Evolutionary conservation across 2,888 invertebrate genomes (phyloP), one percentile per base, ranked within the genome.

Genomic region (Automeris io): DNA sequence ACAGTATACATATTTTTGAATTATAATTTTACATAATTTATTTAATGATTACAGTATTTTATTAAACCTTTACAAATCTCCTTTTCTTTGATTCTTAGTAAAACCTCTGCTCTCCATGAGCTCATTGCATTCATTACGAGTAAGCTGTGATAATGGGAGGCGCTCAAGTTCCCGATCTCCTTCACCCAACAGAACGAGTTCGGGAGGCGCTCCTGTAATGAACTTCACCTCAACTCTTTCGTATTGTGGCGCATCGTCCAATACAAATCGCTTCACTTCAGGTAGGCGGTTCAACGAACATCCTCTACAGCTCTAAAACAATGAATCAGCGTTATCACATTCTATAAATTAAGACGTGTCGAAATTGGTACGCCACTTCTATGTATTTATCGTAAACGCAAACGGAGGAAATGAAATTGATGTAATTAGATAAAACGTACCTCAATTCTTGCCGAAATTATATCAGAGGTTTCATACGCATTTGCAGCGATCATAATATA

Each of bases 261-360:
- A 89, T 11, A 92, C 88, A 55, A 92, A 93, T 39, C 79, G 68
- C 61, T 90, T 91, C 5, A 92, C 90, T 57, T 92, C 90, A 0
- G 89, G 88, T 25, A 92, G 75, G 39, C 91, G 82, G 55, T 92
- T 92, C 39, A 93, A 64, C 2, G 89, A 88, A 61, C 92, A 92
- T 32, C 92, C 91, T 52, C 90, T 82, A 68, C 92, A 93, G 55
- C 90, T 92, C 92, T 93, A 71, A n/a, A 66, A 58, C n/a, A 34
- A 35, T n/a, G 21, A 35, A 33, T 12, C 8, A 12, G 12, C 21
- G 12, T 33, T 33, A 33, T 3, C 3, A 6, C 5, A n/a, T 11
- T 18, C 11, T 9, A 21, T 19, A n/a, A 7, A 4, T 19, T n/a
- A n/a, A 32, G 6, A 32, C 1, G 4, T 18, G 12, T 25, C 11